Percentiles rank a stretch among this genome's conserved stretches.
Evolutionary conservation across 64 coral and sea anemone genomes (phyloP).

Genomic region (Montipora foliosa): DNA sequence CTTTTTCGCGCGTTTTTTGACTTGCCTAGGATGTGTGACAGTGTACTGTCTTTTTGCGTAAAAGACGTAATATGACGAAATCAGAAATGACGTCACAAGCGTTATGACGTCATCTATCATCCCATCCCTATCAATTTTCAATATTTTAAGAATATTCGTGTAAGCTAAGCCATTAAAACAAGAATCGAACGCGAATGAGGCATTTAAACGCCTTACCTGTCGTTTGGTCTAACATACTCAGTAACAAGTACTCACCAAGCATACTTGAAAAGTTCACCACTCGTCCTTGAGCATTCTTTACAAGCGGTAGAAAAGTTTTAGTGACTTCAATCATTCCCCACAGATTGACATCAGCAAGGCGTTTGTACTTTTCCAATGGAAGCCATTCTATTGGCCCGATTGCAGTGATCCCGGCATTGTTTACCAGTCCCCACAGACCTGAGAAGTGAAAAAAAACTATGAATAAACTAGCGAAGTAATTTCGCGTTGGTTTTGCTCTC

Average conservation of each 20-base stretch:
- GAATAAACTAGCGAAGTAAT: background rate
- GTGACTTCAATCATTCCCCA: slow-evolving; percentile 51
- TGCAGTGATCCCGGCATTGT: slow-evolving; percentile 33
- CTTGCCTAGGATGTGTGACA: too few species aligned
- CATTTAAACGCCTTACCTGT: too few species aligned
- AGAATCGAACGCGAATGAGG: too few species aligned
- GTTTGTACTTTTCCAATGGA: slow-evolving; percentile 28
- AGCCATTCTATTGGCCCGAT: slow-evolving; percentile 48
- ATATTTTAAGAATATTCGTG: too few species aligned
- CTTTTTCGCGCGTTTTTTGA: too few species aligned
- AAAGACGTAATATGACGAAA: too few species aligned
- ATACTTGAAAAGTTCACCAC: slow-evolving; percentile 48
- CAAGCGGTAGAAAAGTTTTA: slow-evolving; percentile 44
- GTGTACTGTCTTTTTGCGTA: too few species aligned
- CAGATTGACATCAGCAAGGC: slow-evolving; percentile 23
- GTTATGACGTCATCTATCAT: too few species aligned
- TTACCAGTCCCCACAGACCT: slow-evolving; percentile 56
- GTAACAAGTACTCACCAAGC: slow-evolving; percentile 17
- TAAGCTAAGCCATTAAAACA: too few species aligned
- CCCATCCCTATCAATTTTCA: too few species aligned
- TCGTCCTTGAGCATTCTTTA: slow-evolving; percentile 33
- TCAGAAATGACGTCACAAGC: too few species aligned
- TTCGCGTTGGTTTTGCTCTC: background rate
- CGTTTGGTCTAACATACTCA: too few species aligned
- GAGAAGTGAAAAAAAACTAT: background rate